Conservation (phyloP, 2,797 vertebrate species). For the Hylomyscus alleni region DNA sequence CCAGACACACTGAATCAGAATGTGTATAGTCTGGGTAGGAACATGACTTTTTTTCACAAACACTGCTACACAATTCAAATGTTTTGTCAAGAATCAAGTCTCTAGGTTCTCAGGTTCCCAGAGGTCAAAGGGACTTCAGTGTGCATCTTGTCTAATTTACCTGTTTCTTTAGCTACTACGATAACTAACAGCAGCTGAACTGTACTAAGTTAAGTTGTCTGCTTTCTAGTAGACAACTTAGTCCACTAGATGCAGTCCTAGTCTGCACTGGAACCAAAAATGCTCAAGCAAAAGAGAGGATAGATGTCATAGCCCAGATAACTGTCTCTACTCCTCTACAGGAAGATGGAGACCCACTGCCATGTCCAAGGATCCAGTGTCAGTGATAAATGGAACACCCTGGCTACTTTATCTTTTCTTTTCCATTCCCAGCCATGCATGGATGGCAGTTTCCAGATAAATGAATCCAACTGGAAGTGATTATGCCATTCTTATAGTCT, state of each 20-base stretch:
- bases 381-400: background rate
- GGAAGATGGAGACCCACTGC: background rate
- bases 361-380: background rate
- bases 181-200: background rate
- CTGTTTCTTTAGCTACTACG: background rate
- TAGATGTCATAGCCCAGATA: background rate
- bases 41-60: background rate
- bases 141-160: background rate
- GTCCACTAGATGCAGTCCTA: background rate
- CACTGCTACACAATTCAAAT: background rate
- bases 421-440: accelerated
- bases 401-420: background rate
- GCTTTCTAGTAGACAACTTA: background rate
- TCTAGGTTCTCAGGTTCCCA: background rate
- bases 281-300: background rate
- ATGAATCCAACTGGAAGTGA: background rate
- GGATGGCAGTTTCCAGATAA: background rate
- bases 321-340: background rate
- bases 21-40: background rate
- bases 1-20: background rate
- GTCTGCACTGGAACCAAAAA: background rate
- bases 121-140: background rate
- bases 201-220: background rate
- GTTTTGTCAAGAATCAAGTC: background rate
- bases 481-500: background rate